Percentiles rank a stretch among this genome's conserved stretches.
Conservation (phyloP, 2,888 invertebrate species). For the Andrena hattorfiana region DNA sequence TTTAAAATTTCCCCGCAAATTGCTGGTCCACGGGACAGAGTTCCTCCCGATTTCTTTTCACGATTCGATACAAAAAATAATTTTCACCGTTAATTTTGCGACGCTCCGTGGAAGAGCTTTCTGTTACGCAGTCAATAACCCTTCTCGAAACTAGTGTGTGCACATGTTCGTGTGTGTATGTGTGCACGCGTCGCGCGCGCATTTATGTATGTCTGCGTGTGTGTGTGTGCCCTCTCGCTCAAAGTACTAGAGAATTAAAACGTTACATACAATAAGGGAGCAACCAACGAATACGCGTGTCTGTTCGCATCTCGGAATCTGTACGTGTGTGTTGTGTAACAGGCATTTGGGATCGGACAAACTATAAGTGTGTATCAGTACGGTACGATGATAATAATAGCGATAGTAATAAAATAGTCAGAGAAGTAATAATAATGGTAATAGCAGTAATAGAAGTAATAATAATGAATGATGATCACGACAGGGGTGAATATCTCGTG, state of each 20-base stretch:
- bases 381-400: slow-evolving; percentile 60
- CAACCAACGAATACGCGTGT: slow-evolving; percentile 58
- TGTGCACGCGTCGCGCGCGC: slow-evolving; percentile 29
- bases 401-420: slow-evolving; percentile 60
- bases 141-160: slow-evolving; percentile 70
- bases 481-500: slow-evolving; percentile 31
- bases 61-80: slow-evolving; percentile 77
- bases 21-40: slow-evolving; percentile 50
- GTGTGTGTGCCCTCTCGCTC: slow-evolving; percentile 68
- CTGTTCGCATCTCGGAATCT: background rate
- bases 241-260: slow-evolving; percentile 70
- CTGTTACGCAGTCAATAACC: slow-evolving; percentile 62
- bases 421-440: slow-evolving; percentile 50
- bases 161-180: slow-evolving; percentile 23
- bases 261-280: slow-evolving; percentile 66
- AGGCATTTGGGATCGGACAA: slow-evolving; percentile 32
- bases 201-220: too few species aligned
- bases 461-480: slow-evolving; percentile 54
- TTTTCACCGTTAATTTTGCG: slow-evolving; percentile 70
- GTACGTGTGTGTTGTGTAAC: slow-evolving; percentile 18
- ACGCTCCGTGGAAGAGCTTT: slow-evolving; percentile 81
- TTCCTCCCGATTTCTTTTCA: slow-evolving; percentile 48
- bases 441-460: slow-evolving; percentile 61
- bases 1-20: slow-evolving; percentile 60
- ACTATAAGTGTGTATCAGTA: slow-evolving; percentile 36